Percentiles rank a stretch among this genome's conserved stretches.
Conservation (phyloP, 2,797 vertebrate genomes). For the Acipenser ruthenus region DNA sequence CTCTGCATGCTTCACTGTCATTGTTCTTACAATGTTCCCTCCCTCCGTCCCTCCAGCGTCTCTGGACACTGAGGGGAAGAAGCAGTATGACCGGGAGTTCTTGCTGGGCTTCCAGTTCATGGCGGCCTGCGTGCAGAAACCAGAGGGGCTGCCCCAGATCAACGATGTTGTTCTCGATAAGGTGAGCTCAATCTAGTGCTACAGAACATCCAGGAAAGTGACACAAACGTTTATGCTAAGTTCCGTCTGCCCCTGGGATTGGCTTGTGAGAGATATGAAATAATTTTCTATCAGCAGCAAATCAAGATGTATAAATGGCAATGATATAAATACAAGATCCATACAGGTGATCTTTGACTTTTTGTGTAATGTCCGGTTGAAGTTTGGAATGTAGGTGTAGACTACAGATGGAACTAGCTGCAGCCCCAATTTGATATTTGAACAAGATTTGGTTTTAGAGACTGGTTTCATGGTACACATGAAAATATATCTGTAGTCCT, state of each 20-base stretch:
- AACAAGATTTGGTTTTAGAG: no score
- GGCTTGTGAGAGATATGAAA: no score
- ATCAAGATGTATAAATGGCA: neutral
- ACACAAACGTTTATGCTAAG: neutral
- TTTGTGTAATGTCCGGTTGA: no score
- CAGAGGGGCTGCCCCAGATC: conserved; percentile 34
- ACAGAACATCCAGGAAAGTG: neutral
- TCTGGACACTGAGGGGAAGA: conserved; percentile 57
- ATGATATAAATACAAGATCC: neutral
- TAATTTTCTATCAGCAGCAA: neutral
- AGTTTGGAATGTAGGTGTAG: no score
- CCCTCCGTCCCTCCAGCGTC: conserved; percentile 40
- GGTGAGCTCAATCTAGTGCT: conserved; percentile 37
- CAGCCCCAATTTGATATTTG: no score
- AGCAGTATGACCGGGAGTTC: conserved; percentile 64
- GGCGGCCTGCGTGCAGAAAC: conserved; percentile 61
- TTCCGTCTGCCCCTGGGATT: no score
- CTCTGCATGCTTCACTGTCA: no score
- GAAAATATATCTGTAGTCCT: no score
- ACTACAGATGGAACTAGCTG: no score
- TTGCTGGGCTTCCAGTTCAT: conserved; percentile 65
- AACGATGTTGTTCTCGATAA: conserved; percentile 72
- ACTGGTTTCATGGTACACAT: no score
- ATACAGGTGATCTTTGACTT: no score
- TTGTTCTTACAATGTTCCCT: no score